Conservation (phyloP, 2,888 invertebrate species). For the Colostygia pectinataria region DNA sequence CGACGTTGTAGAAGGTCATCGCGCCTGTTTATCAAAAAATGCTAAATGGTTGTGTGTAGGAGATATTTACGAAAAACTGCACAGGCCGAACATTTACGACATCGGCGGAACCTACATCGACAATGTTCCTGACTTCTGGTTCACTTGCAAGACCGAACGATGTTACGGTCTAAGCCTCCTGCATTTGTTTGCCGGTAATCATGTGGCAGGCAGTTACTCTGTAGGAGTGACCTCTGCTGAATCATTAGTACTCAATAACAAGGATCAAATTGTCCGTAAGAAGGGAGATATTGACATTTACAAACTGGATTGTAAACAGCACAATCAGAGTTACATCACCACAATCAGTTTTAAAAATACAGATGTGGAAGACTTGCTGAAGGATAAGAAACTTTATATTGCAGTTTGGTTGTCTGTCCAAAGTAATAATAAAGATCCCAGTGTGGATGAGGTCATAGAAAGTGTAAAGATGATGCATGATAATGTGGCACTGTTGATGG, state of each 20-base stretch:
- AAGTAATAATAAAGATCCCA: background rate
- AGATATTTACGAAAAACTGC: constrained; percentile 61
- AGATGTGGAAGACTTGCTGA: constrained; percentile 58
- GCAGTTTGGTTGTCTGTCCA: constrained; percentile 32
- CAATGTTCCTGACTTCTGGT: constrained; percentile 64
- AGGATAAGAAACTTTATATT: constrained; percentile 59
- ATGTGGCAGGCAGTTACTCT: constrained; percentile 49
- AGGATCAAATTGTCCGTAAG: constrained; percentile 40
- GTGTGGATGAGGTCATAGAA: constrained; percentile 37
- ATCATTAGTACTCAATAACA: constrained; percentile 53
- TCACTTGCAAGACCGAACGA: constrained; percentile 61
- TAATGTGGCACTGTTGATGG: constrained; percentile 53
- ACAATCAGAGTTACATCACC: constrained; percentile 46
- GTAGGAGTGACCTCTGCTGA: constrained; percentile 50
- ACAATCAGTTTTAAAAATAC: constrained; percentile 62
- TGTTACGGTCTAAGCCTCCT: constrained; percentile 56
- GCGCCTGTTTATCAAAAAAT: constrained; percentile 55
- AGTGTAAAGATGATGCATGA: constrained; percentile 47
- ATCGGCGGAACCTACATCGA: constrained; percentile 67
- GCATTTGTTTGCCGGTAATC: constrained; percentile 64
- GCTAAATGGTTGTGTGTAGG: constrained; percentile 64
- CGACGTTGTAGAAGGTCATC: constrained; percentile 57
- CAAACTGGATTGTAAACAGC: constrained; percentile 7
- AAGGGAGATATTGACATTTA: background rate
- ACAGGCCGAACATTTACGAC: constrained; percentile 65